Conservation (phyloP, 1,140 invertebrate genomes). For the Pararge aegeria region DNA sequence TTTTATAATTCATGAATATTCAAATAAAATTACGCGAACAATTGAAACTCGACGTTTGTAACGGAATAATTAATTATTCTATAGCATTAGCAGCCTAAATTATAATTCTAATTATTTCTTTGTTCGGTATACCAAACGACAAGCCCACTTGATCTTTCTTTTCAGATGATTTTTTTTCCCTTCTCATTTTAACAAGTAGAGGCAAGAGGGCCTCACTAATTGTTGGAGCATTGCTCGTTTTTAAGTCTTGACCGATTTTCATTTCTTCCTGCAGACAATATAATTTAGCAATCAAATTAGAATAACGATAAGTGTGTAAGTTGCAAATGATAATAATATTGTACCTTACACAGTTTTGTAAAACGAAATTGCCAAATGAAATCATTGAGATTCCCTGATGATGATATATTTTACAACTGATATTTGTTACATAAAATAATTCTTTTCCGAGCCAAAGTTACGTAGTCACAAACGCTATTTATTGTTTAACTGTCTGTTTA, state of each 20-base stretch:
- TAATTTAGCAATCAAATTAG: no score
- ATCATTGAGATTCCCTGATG: no score
- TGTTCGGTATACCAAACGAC: not conserved
- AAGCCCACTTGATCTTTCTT: not conserved
- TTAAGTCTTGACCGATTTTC: constrained; percentile 1
- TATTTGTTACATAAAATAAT: no score
- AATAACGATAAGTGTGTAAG: no score
- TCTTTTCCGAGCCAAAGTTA: no score
- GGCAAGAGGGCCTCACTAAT: not conserved
- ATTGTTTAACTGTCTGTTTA: no score
- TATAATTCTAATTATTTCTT: constrained; percentile 8
- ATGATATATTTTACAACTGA: no score
- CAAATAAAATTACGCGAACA: not conserved
- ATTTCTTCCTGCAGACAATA: not conserved
- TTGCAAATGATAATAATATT: no score
- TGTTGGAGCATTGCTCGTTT: not conserved
- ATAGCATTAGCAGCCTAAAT: not conserved
- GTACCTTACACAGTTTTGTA: no score
- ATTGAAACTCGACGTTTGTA: not conserved
- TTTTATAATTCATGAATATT: not conserved
- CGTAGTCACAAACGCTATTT: no score
- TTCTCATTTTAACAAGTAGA: not conserved
- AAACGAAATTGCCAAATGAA: no score
- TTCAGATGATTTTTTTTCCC: not conserved
- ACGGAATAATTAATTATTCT: not conserved